phyloP scores from a whole-genome alignment of 2,888 invertebrate species.

The Nomada hirtipes region DNA sequence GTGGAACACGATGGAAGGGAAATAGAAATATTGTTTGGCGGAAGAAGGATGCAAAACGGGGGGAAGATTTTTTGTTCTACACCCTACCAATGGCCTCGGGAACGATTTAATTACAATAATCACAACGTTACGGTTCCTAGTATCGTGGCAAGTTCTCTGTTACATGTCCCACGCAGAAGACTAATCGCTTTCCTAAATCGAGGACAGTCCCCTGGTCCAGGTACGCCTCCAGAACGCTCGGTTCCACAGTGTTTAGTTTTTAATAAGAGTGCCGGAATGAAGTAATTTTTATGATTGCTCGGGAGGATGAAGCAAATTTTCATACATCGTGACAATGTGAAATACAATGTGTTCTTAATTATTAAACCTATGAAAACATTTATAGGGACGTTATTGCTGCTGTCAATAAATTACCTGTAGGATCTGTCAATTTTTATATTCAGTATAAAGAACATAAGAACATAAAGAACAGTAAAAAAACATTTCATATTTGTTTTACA shows the following conservation, averaged over 20 bases:
- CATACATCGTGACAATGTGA: background rate
- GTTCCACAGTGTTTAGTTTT: conserved; percentile 8
- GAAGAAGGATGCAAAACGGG: conserved; percentile 38
- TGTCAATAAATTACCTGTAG: too few relatives aligned
- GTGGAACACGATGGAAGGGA: conserved; percentile 11
- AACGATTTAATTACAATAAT: conserved; percentile 84
- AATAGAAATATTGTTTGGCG: conserved; percentile 48
- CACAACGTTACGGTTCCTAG: conserved; percentile 77
- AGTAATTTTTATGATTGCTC: background rate
- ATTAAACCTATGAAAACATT: too few relatives aligned
- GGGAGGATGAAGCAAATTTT: background rate
- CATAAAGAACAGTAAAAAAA: too few relatives aligned
- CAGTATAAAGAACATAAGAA: too few relatives aligned
- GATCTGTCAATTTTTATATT: too few relatives aligned
- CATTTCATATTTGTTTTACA: too few relatives aligned
- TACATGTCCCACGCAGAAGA: conserved; percentile 75
- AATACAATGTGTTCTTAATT: too few relatives aligned
- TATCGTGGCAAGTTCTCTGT: conserved; percentile 71
- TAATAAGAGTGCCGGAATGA: conserved; percentile 16
- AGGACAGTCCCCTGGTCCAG: conserved; percentile 47
- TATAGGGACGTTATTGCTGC: too few relatives aligned
- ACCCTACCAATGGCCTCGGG: conserved; percentile 64
- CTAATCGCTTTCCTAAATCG: conserved; percentile 80
- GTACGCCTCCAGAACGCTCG: conserved; percentile 22
- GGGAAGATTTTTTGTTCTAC: conserved; percentile 52